phyloP scores from a whole-genome alignment of 1,140 invertebrate genomes.

The Philotrypesis tridentata region DNA sequence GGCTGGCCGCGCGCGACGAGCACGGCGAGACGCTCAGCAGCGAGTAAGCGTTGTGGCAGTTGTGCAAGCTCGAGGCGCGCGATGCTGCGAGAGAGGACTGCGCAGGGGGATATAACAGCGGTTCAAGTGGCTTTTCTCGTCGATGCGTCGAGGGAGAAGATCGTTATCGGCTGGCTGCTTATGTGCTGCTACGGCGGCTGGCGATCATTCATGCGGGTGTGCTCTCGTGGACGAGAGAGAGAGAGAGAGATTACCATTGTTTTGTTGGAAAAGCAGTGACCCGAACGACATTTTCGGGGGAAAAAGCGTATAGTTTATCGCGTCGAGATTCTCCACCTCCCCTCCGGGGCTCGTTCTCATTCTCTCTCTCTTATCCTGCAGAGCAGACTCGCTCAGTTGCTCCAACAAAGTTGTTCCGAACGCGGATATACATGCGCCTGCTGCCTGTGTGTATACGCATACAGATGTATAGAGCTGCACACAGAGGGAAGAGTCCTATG shows the following conservation, averaged over 20 bases:
- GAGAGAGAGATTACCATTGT: too few species aligned
- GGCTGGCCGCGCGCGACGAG: conserved; percentile 70
- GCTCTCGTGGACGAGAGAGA: not conserved
- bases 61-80: conserved; percentile 66
- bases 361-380: not conserved
- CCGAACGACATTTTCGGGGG: too few species aligned
- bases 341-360: too few species aligned
- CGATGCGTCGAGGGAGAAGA: too few species aligned
- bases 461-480: not conserved
- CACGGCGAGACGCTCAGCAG: conserved; percentile 56
- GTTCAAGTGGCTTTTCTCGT: too few species aligned
- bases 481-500: too few species aligned
- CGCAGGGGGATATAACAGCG: not conserved
- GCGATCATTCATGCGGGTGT: not conserved
- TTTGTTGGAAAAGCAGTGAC: too few species aligned
- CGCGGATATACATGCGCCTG: not conserved
- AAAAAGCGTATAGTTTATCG: too few species aligned
- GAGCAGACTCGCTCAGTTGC: not conserved
- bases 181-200: not conserved
- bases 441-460: too few species aligned
- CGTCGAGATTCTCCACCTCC: not conserved
- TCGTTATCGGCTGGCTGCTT: too few species aligned
- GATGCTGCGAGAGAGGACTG: not conserved
- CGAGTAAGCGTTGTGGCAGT: not conserved
- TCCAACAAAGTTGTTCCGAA: conserved; percentile 1